These are phyloP conservation scores for Pocillopora grandis DNA, from an alignment of 92 coral and sea anemone genomes.

Conservation along the genomic window DNA sequence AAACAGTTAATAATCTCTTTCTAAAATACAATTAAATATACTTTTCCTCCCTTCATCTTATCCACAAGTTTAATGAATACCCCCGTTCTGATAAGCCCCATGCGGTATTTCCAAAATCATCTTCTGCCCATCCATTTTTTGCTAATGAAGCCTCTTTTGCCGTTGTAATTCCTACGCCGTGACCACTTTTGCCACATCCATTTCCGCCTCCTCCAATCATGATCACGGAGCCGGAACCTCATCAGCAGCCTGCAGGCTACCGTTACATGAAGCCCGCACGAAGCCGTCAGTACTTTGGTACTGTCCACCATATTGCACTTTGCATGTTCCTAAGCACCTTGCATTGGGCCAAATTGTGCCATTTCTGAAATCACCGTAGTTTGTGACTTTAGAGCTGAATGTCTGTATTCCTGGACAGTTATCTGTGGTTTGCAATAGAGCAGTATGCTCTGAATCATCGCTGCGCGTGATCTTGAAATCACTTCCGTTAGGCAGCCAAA, in stretches of 20 bases:
- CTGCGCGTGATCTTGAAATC: too few species aligned
- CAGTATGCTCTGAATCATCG: too few species aligned
- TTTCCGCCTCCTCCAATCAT: background rate
- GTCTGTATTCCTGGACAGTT: background rate
- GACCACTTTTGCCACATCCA: background rate
- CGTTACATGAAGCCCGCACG: background rate
- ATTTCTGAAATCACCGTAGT: background rate
- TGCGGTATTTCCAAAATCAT: background rate
- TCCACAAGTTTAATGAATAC: slow-evolving; percentile 2
- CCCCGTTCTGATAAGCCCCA: background rate
- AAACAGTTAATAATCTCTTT: too few species aligned
- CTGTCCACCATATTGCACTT: background rate
- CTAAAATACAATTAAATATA: too few species aligned
- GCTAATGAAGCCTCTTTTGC: background rate
- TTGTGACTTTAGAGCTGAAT: background rate
- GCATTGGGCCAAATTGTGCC: background rate
- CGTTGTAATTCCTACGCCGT: background rate
- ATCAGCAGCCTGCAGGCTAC: background rate
- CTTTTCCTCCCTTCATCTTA: background rate
- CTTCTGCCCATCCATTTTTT: background rate
- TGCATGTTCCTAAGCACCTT: background rate
- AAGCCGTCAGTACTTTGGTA: background rate
- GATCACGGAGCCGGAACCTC: background rate
- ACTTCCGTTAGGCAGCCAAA: too few species aligned
- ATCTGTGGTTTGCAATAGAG: background rate